These are phyloP conservation scores for Thamnophis elegans DNA, from an alignment of 2,797 vertebrate genomes.

Conservation along the genomic window DNA sequence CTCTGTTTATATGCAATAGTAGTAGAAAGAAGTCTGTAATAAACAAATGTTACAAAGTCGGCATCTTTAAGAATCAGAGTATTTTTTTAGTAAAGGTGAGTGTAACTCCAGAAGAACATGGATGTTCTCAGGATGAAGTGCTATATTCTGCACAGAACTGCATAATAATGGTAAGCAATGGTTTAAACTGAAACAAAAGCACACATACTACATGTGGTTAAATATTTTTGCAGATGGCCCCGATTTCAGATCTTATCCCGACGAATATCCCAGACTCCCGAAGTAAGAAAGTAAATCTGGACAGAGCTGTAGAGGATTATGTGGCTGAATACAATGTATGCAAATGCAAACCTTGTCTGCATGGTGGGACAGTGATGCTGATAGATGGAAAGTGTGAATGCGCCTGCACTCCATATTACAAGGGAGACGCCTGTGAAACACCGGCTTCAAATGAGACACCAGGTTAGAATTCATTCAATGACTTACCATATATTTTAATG, in stretches of 20 bases:
- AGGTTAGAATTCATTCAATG: conserved; percentile 61
- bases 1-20: not conserved
- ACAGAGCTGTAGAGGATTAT: conserved; percentile 79
- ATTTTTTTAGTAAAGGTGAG: not conserved
- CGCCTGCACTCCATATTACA: conserved; percentile 72
- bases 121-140: not conserved
- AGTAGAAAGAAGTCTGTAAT: not conserved
- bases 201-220: not conserved
- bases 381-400: conserved; percentile 84
- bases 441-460: conserved; percentile 37
- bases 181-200: not conserved
- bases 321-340: conserved; percentile 79
- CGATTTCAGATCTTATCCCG: conserved; percentile 83
- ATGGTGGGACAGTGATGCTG: conserved; percentile 80
- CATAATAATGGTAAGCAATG: not conserved
- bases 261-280: conserved; percentile 71
- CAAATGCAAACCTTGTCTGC: conserved; percentile 85
- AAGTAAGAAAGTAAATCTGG: conserved; percentile 77
- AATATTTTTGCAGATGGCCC: conserved; percentile 74
- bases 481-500: conserved; percentile 3
- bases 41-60: not conserved
- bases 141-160: not conserved
- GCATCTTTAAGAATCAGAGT: not conserved
- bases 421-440: conserved; percentile 83
- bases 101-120: not conserved